Evolutionary conservation across 2,888 invertebrate genomes (phyloP).

Genomic region (Drosophila sordidula): DNA sequence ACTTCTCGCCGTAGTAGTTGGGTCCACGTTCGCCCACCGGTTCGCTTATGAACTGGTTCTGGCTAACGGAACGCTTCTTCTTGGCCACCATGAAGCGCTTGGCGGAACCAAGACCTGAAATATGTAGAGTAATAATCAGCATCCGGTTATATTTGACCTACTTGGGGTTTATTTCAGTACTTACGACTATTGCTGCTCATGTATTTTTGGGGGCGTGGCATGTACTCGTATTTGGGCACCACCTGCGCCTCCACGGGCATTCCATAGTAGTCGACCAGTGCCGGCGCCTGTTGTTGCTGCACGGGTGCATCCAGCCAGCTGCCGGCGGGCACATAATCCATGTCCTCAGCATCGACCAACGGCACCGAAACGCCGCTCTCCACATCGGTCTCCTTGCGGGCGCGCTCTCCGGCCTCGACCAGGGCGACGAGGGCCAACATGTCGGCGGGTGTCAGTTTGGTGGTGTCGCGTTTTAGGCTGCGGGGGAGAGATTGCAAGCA

Average conservation of each 20-base stretch:
- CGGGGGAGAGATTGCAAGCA: not conserved
- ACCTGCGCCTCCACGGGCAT: slow-evolving; percentile 82
- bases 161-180: slow-evolving; percentile 58
- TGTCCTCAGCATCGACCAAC: slow-evolving; percentile 66
- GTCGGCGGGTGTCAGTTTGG: slow-evolving; percentile 84
- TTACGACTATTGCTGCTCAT: slow-evolving; percentile 77
- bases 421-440: slow-evolving; percentile 84
- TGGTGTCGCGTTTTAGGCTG: slow-evolving; percentile 84
- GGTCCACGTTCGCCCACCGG: slow-evolving; percentile 78
- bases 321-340: slow-evolving; percentile 69
- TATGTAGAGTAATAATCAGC: not conserved
- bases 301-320: slow-evolving; percentile 78
- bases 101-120: slow-evolving; percentile 72
- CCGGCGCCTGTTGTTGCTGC: slow-evolving; percentile 56
- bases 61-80: slow-evolving; percentile 83
- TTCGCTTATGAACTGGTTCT: slow-evolving; percentile 74
- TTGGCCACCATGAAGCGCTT: slow-evolving; percentile 85
- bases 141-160: not conserved
- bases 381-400: slow-evolving; percentile 82
- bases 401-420: slow-evolving; percentile 84
- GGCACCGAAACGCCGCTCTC: slow-evolving; percentile 61
- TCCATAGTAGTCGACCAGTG: slow-evolving; percentile 82
- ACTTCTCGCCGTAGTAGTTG: slow-evolving; percentile 78
- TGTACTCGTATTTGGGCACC: slow-evolving; percentile 82
- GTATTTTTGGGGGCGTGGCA: slow-evolving; percentile 82